A percentile compares a stretch with the other conserved stretches of the same genome.
Evolutionary conservation across 2,888 invertebrate genomes (phyloP).

Genomic region (Drosophila ochracea): DNA sequence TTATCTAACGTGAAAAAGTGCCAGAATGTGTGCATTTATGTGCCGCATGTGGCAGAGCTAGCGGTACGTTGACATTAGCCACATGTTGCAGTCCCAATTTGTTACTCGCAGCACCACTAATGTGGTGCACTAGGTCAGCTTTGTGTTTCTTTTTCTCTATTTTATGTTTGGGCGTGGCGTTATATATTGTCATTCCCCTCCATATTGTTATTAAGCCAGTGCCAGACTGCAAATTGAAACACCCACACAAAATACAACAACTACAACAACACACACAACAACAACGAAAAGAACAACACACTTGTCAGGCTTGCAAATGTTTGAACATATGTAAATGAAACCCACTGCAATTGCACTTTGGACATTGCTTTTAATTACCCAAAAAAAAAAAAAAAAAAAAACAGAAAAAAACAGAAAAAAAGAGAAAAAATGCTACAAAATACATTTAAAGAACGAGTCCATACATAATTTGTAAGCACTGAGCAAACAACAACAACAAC

Average conservation of each 20-base stretch:
- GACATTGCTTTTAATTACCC: constrained; percentile 74
- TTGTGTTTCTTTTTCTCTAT: constrained; percentile 6
- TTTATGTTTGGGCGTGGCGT: constrained; percentile 51
- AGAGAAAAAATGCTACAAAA: constrained; percentile 14
- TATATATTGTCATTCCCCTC: constrained; percentile 30
- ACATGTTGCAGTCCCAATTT: constrained; percentile 30
- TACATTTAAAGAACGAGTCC: constrained; percentile 53
- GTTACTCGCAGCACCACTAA: constrained; percentile 6
- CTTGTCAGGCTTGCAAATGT: constrained; percentile 56
- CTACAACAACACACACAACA: constrained; percentile 50
- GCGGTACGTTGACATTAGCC: constrained; percentile 6
- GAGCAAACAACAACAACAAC: constrained; percentile 20
- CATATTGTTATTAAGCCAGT: constrained; percentile 51
- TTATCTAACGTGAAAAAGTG: constrained; percentile 48
- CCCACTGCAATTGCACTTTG: constrained; percentile 77
- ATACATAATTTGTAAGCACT: constrained; percentile 41
- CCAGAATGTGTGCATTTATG: constrained; percentile 46
- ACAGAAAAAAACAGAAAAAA: not conserved
- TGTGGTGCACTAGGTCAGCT: constrained; percentile 55
- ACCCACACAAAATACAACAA: constrained; percentile 55
- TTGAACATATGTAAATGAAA: constrained; percentile 72
- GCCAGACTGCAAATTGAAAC: constrained; percentile 72
- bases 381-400: constrained; percentile 12
- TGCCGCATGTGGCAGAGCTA: constrained; percentile 32
- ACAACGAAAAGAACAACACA: constrained; percentile 20